Evolutionary conservation across 2,888 invertebrate species (phyloP), one percentile per base, ranked within the genome.

Genomic region (Drosophila parthenogenetica): DNA sequence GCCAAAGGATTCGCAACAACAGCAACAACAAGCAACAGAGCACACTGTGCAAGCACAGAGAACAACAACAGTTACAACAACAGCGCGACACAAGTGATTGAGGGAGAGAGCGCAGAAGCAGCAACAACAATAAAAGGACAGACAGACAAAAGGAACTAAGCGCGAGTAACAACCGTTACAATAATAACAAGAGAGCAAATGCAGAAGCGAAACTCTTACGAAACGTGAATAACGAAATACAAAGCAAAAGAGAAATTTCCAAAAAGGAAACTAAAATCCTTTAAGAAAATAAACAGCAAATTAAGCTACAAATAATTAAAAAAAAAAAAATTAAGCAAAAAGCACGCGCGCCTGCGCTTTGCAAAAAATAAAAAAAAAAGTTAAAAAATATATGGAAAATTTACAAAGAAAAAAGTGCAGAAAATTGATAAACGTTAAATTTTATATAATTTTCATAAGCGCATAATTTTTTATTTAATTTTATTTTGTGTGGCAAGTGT

Each of bases 401-500:
- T n/a, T 8, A 39, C 37, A 19, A 49, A 39, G 43, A 10, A 42
- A 17, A 35, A 43, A 57, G 50, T 40, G 39, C 43, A 32, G 22
- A 50, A 32, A 69, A 16, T 51, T 25, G 13, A 58, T 22, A 40
- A n/a, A 59, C 53, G 16, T 39, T 53, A 29, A 19, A 5, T 29
- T 29, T 55, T 40, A 29, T 14, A 45, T 29, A 29, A 32, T 32
- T 37, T 50, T 45, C 17, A 19, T 19, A 4, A 45, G 39, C 22
- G 22, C 39, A 35, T 40, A 13, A 40, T 58, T 63, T 29, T 72
- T 63, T 63, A 42, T 48, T 45, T 51, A 17, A 45, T 64, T 67
- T 79, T 82, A 63, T 77, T 79, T 79, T 46, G 29, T 76, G 79
- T 79, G 79, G 16, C 1, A 40, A 73, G 64, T 72, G 58, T 51